Evolutionary conservation across 2,113 vertebrate genomes (phyloP), one percentile per base, ranked within the genome.

Genomic region (Grantiella picta): DNA sequence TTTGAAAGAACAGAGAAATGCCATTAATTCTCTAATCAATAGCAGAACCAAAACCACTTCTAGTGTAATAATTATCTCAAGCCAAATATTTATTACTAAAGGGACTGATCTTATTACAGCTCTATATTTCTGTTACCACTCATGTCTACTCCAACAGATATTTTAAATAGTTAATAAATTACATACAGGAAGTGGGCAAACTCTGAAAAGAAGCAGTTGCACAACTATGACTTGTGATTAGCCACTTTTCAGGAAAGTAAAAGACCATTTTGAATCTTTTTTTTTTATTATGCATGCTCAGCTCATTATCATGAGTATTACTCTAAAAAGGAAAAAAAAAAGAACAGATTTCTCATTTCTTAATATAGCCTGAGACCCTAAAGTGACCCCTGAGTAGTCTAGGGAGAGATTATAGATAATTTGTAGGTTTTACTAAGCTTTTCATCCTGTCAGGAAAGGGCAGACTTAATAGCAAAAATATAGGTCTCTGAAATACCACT

Each of bases 291-390:
- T 66, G 9, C 11, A 42, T 56, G 10, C 13, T 49, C 17, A 57
- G 12, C 7, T 53, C 11, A 29, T 53, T 15, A 7, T 61, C 28
- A 38, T 33, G 33, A 23, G 1, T 44, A 69, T 47, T 59, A 25
- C 2, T 35, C 20, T 22, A 8, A 8, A 44, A 19, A 2, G 7
- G 3, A 2, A 17, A 27, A 54, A 38, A 29, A 1, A 28, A 13
- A 31, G 1, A 40, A 42, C 35, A 36, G 2, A 15, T 35, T 57
- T 70, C 66, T 70, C 5, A 33, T 56, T 82, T 71, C 14, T 25
- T 71, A 5, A 50, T 59, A 44, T 6, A 78, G 3, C 22, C 38
- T 59, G 24, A 64, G 28, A 52, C 14, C 23, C 8, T 52, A 21
- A 52, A 25, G 24, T 78, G 40, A 73, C 7, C 31, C 7, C 22